A percentile compares a stretch with the other conserved stretches of the same genome.
Evolutionary conservation across 2,113 vertebrate species (phyloP).

Genomic region (Osmerus mordax): DNA sequence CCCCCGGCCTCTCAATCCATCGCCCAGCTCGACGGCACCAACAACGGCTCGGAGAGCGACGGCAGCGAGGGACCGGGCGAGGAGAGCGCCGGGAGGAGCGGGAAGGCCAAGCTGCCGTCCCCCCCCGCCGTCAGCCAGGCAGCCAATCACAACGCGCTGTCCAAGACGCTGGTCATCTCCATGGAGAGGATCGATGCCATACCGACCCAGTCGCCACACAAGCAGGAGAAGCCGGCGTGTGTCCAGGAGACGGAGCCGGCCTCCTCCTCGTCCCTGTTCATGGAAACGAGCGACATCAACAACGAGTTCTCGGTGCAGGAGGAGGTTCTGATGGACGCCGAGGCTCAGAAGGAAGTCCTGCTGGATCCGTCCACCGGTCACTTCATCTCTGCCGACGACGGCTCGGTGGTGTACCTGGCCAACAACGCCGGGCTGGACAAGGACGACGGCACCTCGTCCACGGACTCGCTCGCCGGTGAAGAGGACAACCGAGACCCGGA

Average conservation of each 20-base stretch:
- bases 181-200: slow-evolving; percentile 54
- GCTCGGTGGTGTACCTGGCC: background rate
- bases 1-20: slow-evolving; percentile 62
- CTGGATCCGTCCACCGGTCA: slow-evolving; percentile 54
- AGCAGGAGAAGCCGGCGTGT: background rate
- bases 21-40: slow-evolving; percentile 84
- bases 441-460: slow-evolving; percentile 40
- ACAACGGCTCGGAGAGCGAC: slow-evolving; percentile 81
- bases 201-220: slow-evolving; percentile 7
- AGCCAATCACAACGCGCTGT: slow-evolving; percentile 47
- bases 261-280: slow-evolving; percentile 10
- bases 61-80: slow-evolving; percentile 47
- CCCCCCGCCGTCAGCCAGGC: too few relatives aligned
- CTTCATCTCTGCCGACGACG: slow-evolving; percentile 41
- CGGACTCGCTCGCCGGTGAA: slow-evolving; percentile 42
- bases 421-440: background rate
- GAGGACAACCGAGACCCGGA: slow-evolving; percentile 63
- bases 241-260: slow-evolving; percentile 14
- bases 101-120: background rate
- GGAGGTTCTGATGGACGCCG: slow-evolving; percentile 42
- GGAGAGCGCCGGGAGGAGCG: slow-evolving; percentile 23
- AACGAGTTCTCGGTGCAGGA: slow-evolving; percentile 33
- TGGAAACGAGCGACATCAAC: slow-evolving; percentile 21
- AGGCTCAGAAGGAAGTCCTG: slow-evolving; percentile 35
- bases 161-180: slow-evolving; percentile 41